Base-by-base conservation (phyloP, 2,797 vertebrate species). In the Bradypodion ventrale region DNA sequence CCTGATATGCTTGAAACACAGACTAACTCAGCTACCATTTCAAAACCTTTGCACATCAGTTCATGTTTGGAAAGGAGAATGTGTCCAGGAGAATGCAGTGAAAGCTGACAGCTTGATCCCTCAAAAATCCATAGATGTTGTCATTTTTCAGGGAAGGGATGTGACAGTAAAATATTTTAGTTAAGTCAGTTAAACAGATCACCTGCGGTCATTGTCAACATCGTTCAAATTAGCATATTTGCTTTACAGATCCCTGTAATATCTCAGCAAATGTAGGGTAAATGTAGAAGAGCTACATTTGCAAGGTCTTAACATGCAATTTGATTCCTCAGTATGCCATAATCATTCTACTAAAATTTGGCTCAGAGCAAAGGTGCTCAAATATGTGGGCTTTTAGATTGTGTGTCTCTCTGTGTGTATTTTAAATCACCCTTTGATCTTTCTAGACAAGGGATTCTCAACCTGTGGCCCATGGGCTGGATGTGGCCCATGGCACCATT, bases 201-300 rank as follows among this genome's bases (percentile, higher is more conserved):
- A 60, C 59, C 85, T 82, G 82, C 80, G 56, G 49, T 92, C 68
- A 83, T 32, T 25, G 8, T 87, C 83, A 84, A 84, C 52, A 3
- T 75, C 86, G 82, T 86, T 74, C 72, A 91, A 82, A 88, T 83
- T 25, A 56, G 62, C 62, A 75, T 52, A 42, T 87, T 88, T 78
- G 83, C 77, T 59, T 29, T 59, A 66, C 35, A 91, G 78, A 66
- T 72, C 52, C 82, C 86, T 46, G 13, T 75, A 87, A 87, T 79
- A 62, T 75, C 85, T 88, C 1, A 86, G 83, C 73, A 87, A 83
- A 90, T 66, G 85, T 85, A 73, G 81, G 81, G 87, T 91, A 90
- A 82, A 52, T 65, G 32, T 52, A 80, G 73, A 69, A 42, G 87
- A 93, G 72, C 63, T 59, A 16, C n/a, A 21, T 0, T 0, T 32